Base-by-base conservation (phyloP, 2,797 vertebrate species). In the Rousettus madagascariensis region DNA sequence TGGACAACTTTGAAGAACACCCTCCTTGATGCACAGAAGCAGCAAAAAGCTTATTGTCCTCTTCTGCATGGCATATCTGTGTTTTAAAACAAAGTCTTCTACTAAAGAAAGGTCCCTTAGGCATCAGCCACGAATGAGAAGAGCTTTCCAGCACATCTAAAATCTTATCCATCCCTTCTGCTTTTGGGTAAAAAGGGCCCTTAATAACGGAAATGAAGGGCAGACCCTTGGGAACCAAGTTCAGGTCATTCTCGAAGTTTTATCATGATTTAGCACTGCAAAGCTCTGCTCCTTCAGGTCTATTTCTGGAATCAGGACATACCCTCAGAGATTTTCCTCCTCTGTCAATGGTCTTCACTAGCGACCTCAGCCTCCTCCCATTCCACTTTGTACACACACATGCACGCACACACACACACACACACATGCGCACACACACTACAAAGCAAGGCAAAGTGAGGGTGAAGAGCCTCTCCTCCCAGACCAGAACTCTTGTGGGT, bases 41-140 rank as follows among this genome's bases (percentile, higher is more conserved):
- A 72, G 12, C 8, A 86, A 69, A 95, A 86, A 75, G 7, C 12
- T 90, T 59, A 74, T 38, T 78, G 17, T 65, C 4, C 86, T 82
- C 30, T 71, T 17, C 30, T 65, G 26, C 17, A 59, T 33, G 10
- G n/a, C 17, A 28, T 74, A 65, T 69, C 2, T 43, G 20, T 86
- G 13, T 69, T 88, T 83, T 69, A 69, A 95, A 93, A 69, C 22
- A 36, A 92, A 85, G 43, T 86, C 33, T 95, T 86, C 65, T 68
- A n/a, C 8, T 38, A 89, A 72, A 82, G 55, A 24, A 86, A 86
- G 91, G 49, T 41, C 20, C 6, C 38, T 57, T 33, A 86, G 36
- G 36, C 11, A 72, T 77, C 72, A 91, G 12, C 61, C 46, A 86
- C 51, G 82, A 89, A 65, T 41, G 61, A 79, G 66, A 92, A 63